Conservation (phyloP, 2,888 invertebrate species). For the Habrosyne pyritoides region DNA sequence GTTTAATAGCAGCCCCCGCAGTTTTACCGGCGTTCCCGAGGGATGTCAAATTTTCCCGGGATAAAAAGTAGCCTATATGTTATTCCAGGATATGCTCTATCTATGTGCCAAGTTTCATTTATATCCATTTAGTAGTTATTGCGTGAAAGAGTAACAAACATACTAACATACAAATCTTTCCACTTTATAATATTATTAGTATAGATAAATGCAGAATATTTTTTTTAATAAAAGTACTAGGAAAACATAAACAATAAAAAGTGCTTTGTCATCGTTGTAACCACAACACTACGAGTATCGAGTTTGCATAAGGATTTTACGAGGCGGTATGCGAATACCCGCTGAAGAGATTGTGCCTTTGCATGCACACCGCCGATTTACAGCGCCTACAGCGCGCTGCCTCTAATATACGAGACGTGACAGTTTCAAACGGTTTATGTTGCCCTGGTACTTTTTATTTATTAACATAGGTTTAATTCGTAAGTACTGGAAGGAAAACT, state of each 20-base stretch:
- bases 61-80: no score
- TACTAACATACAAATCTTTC: no score
- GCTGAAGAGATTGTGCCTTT: conserved; percentile 23
- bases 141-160: no score
- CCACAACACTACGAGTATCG: conserved; percentile 30
- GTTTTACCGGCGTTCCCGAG: no score
- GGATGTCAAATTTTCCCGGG: no score
- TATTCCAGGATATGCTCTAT: no score
- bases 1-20: no score
- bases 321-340: conserved; percentile 22
- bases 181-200: no score
- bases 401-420: conserved; percentile 4
- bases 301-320: conserved; percentile 45
- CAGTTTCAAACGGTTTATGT: not conserved
- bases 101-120: no score
- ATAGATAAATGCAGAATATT: not conserved
- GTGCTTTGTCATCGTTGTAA: conserved; percentile 7
- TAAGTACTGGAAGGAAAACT: not conserved
- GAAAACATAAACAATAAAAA: not conserved
- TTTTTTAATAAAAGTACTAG: conserved; percentile 15
- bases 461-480: not conserved
- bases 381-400: conserved; percentile 14
- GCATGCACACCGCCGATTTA: conserved; percentile 35
- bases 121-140: no score
- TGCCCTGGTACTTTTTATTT: not conserved